Conservation (phyloP, 2,113 vertebrate genomes). For the Lophius piscatorius region DNA sequence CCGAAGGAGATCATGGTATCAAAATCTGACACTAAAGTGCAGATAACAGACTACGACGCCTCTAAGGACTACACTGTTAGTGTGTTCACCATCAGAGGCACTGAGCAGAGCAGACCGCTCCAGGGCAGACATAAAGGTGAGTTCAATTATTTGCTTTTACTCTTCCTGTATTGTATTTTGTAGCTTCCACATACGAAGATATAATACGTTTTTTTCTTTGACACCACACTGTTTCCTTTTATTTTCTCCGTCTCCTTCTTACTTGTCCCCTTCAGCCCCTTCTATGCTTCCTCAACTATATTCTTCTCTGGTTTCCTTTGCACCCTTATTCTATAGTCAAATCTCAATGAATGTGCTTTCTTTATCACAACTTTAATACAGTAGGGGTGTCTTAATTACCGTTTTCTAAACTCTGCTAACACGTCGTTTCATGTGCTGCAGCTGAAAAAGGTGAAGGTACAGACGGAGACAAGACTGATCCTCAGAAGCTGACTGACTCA, state of each 20-base stretch:
- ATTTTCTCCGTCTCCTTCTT: not conserved
- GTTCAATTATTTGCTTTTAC: slow-evolving; percentile 13
- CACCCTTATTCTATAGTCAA: too few species aligned
- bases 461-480: slow-evolving; percentile 47
- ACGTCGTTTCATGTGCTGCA: slow-evolving; percentile 40
- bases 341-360: too few species aligned
- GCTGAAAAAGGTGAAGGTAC: slow-evolving; percentile 54
- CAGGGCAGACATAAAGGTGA: slow-evolving; percentile 76
- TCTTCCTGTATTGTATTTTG: not conserved
- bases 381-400: too few species aligned
- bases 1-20: slow-evolving; percentile 73
- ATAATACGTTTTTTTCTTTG: not conserved
- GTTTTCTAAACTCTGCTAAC: too few species aligned
- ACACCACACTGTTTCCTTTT: not conserved
- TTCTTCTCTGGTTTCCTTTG: too few species aligned
- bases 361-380: not conserved
- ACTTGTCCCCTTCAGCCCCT: too few species aligned
- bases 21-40: slow-evolving; percentile 73
- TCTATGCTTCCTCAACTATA: too few species aligned
- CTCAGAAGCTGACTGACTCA: slow-evolving; percentile 56
- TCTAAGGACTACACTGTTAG: slow-evolving; percentile 72
- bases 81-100: slow-evolving; percentile 75
- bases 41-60: slow-evolving; percentile 78
- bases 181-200: not conserved
- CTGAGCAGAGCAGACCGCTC: slow-evolving; percentile 75